A percentile compares a stretch with the other conserved stretches of the same genome.
These are phyloP conservation scores for Crotalus viridis DNA, from an alignment of 2,113 vertebrate species.

Conservation along the genomic window DNA sequence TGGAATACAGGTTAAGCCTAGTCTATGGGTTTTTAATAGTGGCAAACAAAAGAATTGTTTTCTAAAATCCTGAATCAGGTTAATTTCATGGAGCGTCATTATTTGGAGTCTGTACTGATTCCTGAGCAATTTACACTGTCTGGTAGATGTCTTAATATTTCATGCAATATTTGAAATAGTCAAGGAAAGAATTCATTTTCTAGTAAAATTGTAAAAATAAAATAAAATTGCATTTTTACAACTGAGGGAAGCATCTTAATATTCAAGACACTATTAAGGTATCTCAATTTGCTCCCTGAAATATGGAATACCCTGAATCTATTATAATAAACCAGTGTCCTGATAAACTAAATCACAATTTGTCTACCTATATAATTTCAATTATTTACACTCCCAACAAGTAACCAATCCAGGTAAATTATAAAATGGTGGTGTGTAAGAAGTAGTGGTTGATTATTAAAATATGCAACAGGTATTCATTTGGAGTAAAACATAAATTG, in stretches of 20 bases:
- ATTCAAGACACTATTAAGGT: background rate
- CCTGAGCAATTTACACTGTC: background rate
- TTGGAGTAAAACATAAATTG: background rate
- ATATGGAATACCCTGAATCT: background rate
- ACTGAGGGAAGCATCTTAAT: background rate
- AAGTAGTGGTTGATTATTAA: background rate
- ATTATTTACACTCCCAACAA: background rate
- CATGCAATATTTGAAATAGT: background rate
- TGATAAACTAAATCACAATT: background rate
- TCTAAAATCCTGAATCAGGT: background rate
- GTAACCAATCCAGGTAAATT: background rate
- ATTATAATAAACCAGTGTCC: background rate
- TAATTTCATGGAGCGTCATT: background rate
- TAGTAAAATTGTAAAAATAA: background rate
- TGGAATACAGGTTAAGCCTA: background rate
- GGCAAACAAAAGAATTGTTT: background rate
- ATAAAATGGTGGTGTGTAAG: background rate
- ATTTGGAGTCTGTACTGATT: background rate
- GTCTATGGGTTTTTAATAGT: background rate
- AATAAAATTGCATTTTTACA: background rate
- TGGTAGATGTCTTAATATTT: background rate
- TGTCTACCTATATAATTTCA: background rate
- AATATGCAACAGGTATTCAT: background rate
- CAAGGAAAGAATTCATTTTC: background rate
- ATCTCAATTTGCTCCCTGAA: background rate